Evolutionary conservation across 2,797 vertebrate species (phyloP).

Genomic region (Acrossocheilus wenchowensis): DNA sequence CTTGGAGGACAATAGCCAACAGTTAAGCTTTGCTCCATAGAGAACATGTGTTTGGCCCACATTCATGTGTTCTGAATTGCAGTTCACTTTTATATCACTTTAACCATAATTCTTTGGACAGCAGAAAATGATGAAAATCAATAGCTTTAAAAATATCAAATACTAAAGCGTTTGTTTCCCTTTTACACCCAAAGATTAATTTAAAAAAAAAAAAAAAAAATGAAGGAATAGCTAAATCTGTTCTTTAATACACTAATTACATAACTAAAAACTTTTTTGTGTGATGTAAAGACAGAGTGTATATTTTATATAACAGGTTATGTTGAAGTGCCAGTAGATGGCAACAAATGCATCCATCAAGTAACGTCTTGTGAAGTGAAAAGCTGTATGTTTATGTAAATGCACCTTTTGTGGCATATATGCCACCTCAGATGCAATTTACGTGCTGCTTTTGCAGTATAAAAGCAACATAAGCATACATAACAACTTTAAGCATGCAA

Average conservation of each 20-base stretch:
- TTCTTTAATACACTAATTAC: background rate
- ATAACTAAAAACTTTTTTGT: background rate
- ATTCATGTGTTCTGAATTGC: conserved; percentile 19
- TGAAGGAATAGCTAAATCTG: background rate
- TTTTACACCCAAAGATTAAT: background rate
- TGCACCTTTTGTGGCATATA: background rate
- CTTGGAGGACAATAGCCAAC: conserved; percentile 59
- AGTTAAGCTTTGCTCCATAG: conserved; percentile 54
- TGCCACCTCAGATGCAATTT: background rate
- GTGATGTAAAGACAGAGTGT: background rate
- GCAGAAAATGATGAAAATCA: conserved; percentile 11
- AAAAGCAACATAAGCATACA: background rate
- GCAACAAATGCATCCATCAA: background rate
- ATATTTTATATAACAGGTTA: background rate
- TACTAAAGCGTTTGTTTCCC: background rate
- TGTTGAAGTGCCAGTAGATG: background rate
- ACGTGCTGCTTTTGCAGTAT: background rate
- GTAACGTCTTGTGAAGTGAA: background rate
- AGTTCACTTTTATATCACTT: background rate
- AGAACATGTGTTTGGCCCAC: conserved; percentile 37
- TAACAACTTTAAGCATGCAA: background rate
- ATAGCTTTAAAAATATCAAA: background rate
- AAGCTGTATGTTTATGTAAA: background rate
- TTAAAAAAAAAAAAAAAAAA: background rate
- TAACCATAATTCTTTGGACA: conserved; percentile 5